A percentile compares a stretch with the other conserved stretches of the same genome.
Evolutionary conservation across 1,140 invertebrate genomes (phyloP).

Genomic region (Maconellicoccus hirsutus): DNA sequence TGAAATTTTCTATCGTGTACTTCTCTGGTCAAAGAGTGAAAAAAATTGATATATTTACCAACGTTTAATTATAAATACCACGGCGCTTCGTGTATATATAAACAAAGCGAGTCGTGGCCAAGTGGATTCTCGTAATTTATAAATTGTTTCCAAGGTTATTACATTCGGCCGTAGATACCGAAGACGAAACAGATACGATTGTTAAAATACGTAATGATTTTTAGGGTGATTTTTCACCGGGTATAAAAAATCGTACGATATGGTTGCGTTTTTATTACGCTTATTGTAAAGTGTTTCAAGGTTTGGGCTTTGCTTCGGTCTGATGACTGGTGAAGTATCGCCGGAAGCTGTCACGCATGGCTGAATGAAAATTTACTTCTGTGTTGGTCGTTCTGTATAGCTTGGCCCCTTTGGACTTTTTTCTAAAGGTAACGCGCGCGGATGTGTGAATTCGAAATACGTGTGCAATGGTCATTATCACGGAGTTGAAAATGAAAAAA

Average conservation of each 20-base stretch:
- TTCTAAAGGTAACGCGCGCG: too few relatives aligned
- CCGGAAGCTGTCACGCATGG: constrained; percentile 6
- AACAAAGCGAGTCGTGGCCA: too few relatives aligned
- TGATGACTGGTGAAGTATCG: constrained; percentile 1
- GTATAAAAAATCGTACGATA: neutral
- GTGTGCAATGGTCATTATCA: too few relatives aligned
- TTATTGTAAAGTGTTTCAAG: constrained; percentile 5
- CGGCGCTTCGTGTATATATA: neutral
- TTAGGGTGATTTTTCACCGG: neutral
- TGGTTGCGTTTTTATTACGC: neutral
- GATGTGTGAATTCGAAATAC: too few relatives aligned
- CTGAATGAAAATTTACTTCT: neutral
- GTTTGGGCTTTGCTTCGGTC: constrained; percentile 1
- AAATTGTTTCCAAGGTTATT: neutral
- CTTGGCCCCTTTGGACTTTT: neutral
- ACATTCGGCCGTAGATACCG: neutral
- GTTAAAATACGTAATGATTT: too few relatives aligned
- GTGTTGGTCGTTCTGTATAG: neutral
- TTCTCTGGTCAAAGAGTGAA: too few relatives aligned
- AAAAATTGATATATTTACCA: neutral
- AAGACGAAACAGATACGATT: neutral
- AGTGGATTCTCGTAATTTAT: neutral
- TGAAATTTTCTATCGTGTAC: neutral
- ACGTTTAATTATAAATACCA: neutral
- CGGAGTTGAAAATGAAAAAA: neutral